phyloP scores from a whole-genome alignment of 2,888 invertebrate species.

The Unio pictorum region DNA sequence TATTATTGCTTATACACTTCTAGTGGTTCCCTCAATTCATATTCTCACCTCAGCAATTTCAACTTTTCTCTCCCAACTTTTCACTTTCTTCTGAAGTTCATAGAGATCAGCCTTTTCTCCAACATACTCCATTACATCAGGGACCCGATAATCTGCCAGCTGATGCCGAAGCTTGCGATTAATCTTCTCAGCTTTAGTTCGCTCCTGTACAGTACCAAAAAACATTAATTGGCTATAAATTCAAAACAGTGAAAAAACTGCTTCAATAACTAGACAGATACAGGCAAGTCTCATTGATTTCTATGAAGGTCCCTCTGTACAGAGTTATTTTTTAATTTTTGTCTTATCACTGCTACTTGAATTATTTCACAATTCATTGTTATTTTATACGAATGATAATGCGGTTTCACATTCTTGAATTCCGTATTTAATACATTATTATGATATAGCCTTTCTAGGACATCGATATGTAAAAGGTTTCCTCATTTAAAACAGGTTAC shows the following conservation, averaged over 20 bases:
- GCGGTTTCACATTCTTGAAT: too few relatives aligned
- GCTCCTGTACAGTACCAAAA: conserved; percentile 51
- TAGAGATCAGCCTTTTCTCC: conserved; percentile 69
- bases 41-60: conserved; percentile 69
- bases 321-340: too few relatives aligned
- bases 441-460: too few relatives aligned
- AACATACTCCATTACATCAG: conserved; percentile 72
- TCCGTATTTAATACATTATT: too few relatives aligned
- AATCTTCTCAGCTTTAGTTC: conserved; percentile 67
- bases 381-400: too few relatives aligned
- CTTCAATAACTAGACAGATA: background rate
- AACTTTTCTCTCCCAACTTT: conserved; percentile 71
- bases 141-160: conserved; percentile 69
- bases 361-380: too few relatives aligned
- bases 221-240: background rate
- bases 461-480: too few relatives aligned
- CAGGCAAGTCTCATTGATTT: too few relatives aligned
- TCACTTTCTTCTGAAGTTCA: conserved; percentile 70
- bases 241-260: background rate
- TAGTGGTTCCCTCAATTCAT: background rate
- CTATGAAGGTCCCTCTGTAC: too few relatives aligned
- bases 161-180: conserved; percentile 69
- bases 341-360: too few relatives aligned
- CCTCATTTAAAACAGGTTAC: too few relatives aligned
- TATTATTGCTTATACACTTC: too few relatives aligned